Evolutionary conservation across 2,888 invertebrate genomes (phyloP).

Genomic region (Caenorhabditis sp.): DNA sequence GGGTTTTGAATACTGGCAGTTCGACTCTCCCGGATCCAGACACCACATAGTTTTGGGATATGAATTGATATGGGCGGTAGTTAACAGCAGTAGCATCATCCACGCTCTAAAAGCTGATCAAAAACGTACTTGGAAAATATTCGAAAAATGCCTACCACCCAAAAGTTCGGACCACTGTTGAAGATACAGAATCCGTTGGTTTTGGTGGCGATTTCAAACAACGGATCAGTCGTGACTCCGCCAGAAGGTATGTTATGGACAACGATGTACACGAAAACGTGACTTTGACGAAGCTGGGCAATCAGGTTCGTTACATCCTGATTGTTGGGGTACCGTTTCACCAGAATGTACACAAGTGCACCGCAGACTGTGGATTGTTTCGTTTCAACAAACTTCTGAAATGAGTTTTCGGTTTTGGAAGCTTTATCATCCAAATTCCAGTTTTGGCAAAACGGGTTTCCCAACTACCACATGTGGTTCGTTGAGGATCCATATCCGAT

Average conservation of each 20-base stretch:
- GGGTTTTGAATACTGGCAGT: neutral
- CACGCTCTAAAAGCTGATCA: neutral
- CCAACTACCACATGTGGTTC: too few species aligned
- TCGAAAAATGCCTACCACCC: neutral
- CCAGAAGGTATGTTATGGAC: neutral
- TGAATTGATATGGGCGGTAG: conserved; percentile 1
- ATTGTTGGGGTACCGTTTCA: conserved; percentile 2
- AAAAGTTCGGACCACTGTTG: neutral
- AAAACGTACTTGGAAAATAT: neutral
- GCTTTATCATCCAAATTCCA: too few species aligned
- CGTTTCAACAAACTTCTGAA: neutral
- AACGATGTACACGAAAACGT: neutral
- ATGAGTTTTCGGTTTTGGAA: neutral
- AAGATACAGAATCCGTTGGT: conserved; percentile 6
- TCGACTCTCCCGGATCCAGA: conserved; percentile 7
- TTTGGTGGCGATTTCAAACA: neutral
- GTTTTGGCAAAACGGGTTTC: too few species aligned
- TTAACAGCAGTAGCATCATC: neutral
- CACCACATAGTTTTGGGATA: conserved; percentile 1
- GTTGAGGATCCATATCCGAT: too few species aligned
- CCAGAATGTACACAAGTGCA: neutral
- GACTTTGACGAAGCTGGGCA: neutral
- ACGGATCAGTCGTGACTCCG: neutral
- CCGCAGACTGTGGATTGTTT: neutral
- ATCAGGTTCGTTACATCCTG: neutral